phyloP scores from a whole-genome alignment of 2,797 vertebrate species.

The Lepus oiostolus region DNA sequence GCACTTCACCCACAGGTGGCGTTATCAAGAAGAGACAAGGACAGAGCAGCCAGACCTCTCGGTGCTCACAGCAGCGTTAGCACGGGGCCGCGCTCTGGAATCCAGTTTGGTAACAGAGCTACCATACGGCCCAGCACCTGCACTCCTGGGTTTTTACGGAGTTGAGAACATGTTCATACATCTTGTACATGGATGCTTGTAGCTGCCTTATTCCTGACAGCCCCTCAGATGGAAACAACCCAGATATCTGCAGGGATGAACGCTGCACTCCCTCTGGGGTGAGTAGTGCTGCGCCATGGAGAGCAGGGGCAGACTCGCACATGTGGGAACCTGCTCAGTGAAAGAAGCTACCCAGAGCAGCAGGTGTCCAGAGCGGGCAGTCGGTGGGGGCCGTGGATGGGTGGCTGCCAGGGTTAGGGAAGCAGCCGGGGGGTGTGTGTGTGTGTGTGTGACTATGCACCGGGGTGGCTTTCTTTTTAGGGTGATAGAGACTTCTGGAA shows the following conservation, averaged over 20 bases:
- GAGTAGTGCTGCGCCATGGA: background rate
- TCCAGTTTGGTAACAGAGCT: background rate
- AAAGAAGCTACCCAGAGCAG: background rate
- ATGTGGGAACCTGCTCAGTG: background rate
- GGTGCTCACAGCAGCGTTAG: background rate
- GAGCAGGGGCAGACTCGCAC: too few relatives aligned
- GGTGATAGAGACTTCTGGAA: background rate
- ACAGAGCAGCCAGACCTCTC: too few relatives aligned
- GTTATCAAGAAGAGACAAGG: background rate
- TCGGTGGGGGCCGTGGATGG: background rate
- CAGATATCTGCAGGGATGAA: background rate
- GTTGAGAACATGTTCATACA: background rate
- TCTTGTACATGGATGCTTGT: background rate
- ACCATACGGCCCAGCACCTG: background rate
- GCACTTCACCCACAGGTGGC: background rate
- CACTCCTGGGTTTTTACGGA: background rate
- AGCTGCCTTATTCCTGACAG: background rate
- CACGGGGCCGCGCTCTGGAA: background rate
- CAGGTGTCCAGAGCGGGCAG: background rate
- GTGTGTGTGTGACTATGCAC: background rate
- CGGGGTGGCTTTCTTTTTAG: background rate
- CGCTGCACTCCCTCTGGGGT: too few relatives aligned
- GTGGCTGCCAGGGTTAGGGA: too few relatives aligned
- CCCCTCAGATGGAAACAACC: background rate
- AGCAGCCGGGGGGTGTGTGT: background rate